A percentile compares a stretch with the other conserved stretches of the same genome.
Evolutionary conservation across 2,888 invertebrate genomes (phyloP).

Genomic region (Athalia cordata): DNA sequence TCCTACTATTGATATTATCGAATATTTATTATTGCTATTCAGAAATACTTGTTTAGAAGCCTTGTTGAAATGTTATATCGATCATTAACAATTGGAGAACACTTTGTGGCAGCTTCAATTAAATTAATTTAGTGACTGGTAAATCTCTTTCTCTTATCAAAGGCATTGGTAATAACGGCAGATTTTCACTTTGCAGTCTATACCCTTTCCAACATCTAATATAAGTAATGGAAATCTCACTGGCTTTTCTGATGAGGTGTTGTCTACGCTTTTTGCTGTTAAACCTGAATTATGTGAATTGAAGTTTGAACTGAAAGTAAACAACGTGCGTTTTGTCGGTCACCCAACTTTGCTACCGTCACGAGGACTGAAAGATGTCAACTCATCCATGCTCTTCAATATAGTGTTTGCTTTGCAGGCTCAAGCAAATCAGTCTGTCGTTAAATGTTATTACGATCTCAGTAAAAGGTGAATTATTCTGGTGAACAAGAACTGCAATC

Average conservation of each 20-base stretch:
- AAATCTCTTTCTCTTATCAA: not conserved
- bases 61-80: too few relatives aligned
- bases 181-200: conserved; percentile 57
- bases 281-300: conserved; percentile 92
- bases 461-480: conserved; percentile 78
- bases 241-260: conserved; percentile 88
- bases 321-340: conserved; percentile 96
- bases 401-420: conserved; percentile 95
- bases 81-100: not conserved
- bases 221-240: conserved; percentile 77
- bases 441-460: conserved; percentile 95
- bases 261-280: conserved; percentile 92
- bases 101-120: not conserved
- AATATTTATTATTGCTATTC: not conserved
- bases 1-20: conserved; percentile 16
- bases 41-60: too few relatives aligned
- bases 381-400: conserved; percentile 87
- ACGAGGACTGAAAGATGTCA: conserved; percentile 80
- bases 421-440: conserved; percentile 92
- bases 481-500: conserved; percentile 12
- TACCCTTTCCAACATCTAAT: conserved; percentile 65
- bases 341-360: conserved; percentile 90
- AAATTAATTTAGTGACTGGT: not conserved
- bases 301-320: conserved; percentile 96
- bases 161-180: not conserved